Percentiles rank a stretch among this genome's conserved stretches.
phyloP scores from a whole-genome alignment of 2,797 vertebrate genomes.

The Helicolenus hilgendorfi region DNA sequence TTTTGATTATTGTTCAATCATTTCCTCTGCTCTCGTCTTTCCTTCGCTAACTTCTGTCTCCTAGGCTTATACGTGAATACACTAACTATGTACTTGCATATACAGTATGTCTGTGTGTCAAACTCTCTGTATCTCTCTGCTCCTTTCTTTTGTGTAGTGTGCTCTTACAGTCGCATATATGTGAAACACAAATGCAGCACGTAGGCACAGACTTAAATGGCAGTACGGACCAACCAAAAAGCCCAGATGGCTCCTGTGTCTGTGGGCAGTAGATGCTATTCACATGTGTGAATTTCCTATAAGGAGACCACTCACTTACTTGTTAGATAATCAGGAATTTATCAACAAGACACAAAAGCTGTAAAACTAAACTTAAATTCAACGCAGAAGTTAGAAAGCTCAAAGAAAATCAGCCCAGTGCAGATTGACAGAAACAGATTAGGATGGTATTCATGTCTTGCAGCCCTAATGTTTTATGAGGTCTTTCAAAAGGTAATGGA shows the following conservation, averaged over 20 bases:
- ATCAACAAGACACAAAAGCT: constrained; percentile 9
- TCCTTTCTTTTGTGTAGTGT: not conserved
- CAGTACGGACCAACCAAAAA: not conserved
- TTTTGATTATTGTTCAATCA: not conserved
- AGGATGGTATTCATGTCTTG: not conserved
- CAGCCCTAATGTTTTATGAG: constrained; percentile 12
- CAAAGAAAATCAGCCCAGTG: not conserved
- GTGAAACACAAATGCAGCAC: constrained; percentile 25
- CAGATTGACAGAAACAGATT: not conserved
- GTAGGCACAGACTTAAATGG: constrained; percentile 9
- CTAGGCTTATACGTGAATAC: not conserved
- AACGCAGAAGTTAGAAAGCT: not conserved
- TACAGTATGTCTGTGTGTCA: not conserved
- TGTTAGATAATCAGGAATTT: constrained; percentile 1
- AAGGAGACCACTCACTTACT: not conserved
- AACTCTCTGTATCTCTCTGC: not conserved
- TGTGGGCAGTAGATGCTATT: constrained; percentile 45
- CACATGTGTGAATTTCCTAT: constrained; percentile 21
- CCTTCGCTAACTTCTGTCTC: not conserved
- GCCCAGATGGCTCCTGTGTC: constrained; percentile 51
- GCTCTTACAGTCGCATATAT: not conserved
- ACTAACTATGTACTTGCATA: not conserved
- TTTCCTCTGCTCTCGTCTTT: not conserved
- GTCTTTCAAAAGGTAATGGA: constrained; percentile 14
- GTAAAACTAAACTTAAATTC: not conserved